Base-by-base conservation (phyloP, 2,888 invertebrate species). In the Thera britannica region DNA sequence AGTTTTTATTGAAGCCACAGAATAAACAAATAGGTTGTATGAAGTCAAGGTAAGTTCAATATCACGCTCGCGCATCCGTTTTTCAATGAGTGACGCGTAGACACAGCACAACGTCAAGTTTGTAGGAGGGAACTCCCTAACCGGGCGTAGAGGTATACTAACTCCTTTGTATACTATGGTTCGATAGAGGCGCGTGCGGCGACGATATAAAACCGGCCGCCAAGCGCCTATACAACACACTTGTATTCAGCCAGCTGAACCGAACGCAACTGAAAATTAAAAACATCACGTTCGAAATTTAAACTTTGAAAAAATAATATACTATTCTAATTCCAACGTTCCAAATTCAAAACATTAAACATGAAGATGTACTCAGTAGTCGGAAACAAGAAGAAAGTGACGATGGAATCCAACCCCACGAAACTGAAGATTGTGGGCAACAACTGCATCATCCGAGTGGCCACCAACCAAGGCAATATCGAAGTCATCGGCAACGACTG, bases 361-460 rank as follows among this genome's bases (percentile, higher is more conserved):
- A 93, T 93, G 93, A 93, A 93, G 83, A 87, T 85, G 62, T 93
- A 93, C 77, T 90, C 92, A 59, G 82, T 93, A 46, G 84, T 93
- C 68, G 93, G 93, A 35, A 92, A 93, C 82, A 93, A 92, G 82
- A 93, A 93, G 86, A 93, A 92, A 79, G 92, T 93, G 70, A 93
- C 92, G 44, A 92, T 93, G 92, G 91, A 91, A 68, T 81, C 78
- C 11, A 93, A 93, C 71, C 83, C 83, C 9, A 85, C 90, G 0
- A 83, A 83, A 5, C 78, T 93, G 23, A 93, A 90, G 81, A 87
- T 93, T 4, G 88, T 93, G 57, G 93, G 93, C 0, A 93, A 92
- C 76, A 85, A 85, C 72, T 93, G 93, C 73, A 90, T 91, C 58
- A 80, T 93, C 41, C 78, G 84, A 48, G 92, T 93, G 5, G 76